Conservation (phyloP, 2,797 vertebrate genomes). For the Buceros bicornis region DNA sequence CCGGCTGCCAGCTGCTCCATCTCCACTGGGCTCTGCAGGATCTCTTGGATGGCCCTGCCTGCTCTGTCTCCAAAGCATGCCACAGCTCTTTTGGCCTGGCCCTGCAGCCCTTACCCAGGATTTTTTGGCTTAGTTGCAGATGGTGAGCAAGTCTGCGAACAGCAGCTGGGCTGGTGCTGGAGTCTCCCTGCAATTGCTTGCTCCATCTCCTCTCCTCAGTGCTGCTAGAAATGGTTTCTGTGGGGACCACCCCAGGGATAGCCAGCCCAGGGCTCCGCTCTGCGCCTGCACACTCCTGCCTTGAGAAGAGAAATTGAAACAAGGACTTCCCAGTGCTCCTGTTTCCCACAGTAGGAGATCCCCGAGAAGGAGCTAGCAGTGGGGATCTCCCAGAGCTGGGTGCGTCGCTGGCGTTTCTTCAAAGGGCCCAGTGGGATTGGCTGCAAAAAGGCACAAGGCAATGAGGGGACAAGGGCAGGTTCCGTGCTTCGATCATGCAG, state of each 20-base stretch:
- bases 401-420: background rate
- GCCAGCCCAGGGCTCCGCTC: background rate
- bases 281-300: accelerated
- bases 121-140: background rate
- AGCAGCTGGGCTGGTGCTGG: background rate
- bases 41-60: background rate
- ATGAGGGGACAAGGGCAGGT: accelerated
- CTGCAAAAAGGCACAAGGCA: background rate
- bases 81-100: background rate
- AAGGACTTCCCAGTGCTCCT: background rate
- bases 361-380: background rate
- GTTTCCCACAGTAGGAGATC: background rate
- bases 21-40: accelerated
- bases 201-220: background rate
- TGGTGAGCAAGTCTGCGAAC: background rate
- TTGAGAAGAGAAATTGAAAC: background rate
- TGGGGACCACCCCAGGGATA: background rate
- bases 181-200: background rate
- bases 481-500: accelerated
- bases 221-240: background rate
- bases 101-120: background rate
- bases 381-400: accelerated
- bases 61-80: background rate
- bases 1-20: background rate
- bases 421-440: accelerated